These are phyloP conservation scores for Limnothrissa miodon DNA, from an alignment of 2,113 vertebrate species.

Conservation along the genomic window DNA sequence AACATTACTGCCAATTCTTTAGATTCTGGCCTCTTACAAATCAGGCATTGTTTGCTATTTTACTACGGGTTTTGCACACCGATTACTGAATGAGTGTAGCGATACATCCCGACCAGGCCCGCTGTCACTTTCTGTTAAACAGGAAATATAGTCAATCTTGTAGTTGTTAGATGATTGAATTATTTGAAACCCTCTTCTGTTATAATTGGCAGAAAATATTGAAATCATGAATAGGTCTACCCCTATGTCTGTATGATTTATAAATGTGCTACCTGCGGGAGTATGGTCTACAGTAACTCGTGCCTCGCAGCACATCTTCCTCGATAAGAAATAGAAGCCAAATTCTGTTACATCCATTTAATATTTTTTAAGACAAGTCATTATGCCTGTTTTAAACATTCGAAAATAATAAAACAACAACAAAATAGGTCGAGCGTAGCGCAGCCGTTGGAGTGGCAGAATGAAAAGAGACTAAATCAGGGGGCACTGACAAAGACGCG, in stretches of 20 bases:
- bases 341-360: background rate
- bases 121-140: background rate
- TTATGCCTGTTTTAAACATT: background rate
- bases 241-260: background rate
- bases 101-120: background rate
- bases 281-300: background rate
- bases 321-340: background rate
- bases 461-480: background rate
- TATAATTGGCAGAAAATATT: background rate
- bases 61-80: background rate
- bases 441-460: background rate
- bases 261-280: background rate
- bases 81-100: background rate
- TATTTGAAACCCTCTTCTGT: background rate
- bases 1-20: background rate
- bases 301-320: background rate
- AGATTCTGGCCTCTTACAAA: background rate
- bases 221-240: background rate
- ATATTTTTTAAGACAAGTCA: background rate
- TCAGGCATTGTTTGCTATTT: background rate
- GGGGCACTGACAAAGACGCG: background rate
- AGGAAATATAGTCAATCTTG: background rate
- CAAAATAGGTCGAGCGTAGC: background rate
- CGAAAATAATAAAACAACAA: too few species aligned
- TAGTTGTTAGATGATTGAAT: background rate